These are phyloP conservation scores for Dorcus hopei DNA, from an alignment of 2,888 invertebrate genomes.

Conservation along the genomic window DNA sequence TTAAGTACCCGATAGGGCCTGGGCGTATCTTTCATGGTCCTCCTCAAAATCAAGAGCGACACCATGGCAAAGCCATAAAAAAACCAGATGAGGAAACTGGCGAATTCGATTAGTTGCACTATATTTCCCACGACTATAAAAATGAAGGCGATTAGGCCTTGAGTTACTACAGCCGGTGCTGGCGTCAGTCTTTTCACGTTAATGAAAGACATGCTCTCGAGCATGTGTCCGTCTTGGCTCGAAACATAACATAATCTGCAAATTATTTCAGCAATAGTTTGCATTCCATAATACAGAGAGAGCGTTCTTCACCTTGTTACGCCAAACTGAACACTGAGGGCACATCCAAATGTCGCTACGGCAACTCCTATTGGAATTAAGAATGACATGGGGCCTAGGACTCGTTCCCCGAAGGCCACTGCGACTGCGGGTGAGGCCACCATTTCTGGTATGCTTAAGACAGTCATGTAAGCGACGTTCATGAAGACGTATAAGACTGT, in stretches of 20 bases:
- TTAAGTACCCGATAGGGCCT: slow-evolving; percentile 66
- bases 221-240: slow-evolving; percentile 76
- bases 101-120: slow-evolving; percentile 74
- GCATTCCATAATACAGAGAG: background rate
- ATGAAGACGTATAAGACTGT: slow-evolving; percentile 77
- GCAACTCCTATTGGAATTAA: slow-evolving; percentile 75
- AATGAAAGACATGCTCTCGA: slow-evolving; percentile 75
- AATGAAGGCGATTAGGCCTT: slow-evolving; percentile 66
- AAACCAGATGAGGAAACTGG: slow-evolving; percentile 84
- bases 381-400: slow-evolving; percentile 64
- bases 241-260: slow-evolving; percentile 78
- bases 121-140: slow-evolving; percentile 75
- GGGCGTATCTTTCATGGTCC: slow-evolving; percentile 62
- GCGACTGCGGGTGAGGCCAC: slow-evolving; percentile 74
- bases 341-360: slow-evolving; percentile 75
- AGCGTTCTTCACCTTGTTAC: slow-evolving; percentile 57
- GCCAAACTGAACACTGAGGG: slow-evolving; percentile 73
- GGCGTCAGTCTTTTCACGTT: slow-evolving; percentile 73
- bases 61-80: slow-evolving; percentile 83
- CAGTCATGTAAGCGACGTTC: slow-evolving; percentile 86
- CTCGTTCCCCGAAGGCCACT: slow-evolving; percentile 66
- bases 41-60: slow-evolving; percentile 69
- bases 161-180: slow-evolving; percentile 77
- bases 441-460: slow-evolving; percentile 70
- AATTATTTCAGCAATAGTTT: slow-evolving; percentile 14